phyloP scores from a whole-genome alignment of 1,140 invertebrate genomes.

The Lucilia sericata region DNA sequence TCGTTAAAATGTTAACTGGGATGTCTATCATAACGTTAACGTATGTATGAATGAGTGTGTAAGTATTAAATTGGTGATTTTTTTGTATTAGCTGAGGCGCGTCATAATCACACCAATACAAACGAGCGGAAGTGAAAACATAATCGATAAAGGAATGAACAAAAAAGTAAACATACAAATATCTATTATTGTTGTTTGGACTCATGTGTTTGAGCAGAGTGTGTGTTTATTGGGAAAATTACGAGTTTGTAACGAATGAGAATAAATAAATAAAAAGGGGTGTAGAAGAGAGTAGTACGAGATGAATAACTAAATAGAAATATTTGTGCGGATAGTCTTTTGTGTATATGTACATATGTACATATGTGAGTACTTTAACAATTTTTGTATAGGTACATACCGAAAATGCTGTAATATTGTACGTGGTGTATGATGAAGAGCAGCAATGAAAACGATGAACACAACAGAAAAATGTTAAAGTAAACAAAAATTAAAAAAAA shows the following conservation, averaged over 20 bases:
- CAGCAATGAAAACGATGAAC: not conserved
- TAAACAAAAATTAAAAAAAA: constrained; percentile 19
- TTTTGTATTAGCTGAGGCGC: constrained; percentile 8
- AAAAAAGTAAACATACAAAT: constrained; percentile 19
- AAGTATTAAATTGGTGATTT: not conserved
- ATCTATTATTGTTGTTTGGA: too few relatives aligned
- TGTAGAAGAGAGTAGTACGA: not conserved
- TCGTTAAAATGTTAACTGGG: not conserved
- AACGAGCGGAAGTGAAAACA: constrained; percentile 5
- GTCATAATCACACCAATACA: constrained; percentile 40
- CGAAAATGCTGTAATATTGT: constrained; percentile 33
- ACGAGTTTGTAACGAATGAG: not conserved
- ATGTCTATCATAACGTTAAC: not conserved
- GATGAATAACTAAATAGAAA: not conserved
- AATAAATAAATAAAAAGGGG: not conserved
- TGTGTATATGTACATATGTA: not conserved
- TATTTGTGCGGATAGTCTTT: too few relatives aligned
- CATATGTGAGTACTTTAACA: not conserved
- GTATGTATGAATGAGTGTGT: not conserved
- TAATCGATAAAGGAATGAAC: constrained; percentile 17
- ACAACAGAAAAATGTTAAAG: not conserved
- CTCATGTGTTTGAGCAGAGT: not conserved
- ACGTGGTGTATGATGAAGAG: not conserved
- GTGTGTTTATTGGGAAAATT: not conserved
- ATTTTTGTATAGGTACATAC: constrained; percentile 5